These are phyloP conservation scores for Lordiphosa stackelbergi DNA, from an alignment of 1,140 invertebrate species.

Conservation along the genomic window DNA sequence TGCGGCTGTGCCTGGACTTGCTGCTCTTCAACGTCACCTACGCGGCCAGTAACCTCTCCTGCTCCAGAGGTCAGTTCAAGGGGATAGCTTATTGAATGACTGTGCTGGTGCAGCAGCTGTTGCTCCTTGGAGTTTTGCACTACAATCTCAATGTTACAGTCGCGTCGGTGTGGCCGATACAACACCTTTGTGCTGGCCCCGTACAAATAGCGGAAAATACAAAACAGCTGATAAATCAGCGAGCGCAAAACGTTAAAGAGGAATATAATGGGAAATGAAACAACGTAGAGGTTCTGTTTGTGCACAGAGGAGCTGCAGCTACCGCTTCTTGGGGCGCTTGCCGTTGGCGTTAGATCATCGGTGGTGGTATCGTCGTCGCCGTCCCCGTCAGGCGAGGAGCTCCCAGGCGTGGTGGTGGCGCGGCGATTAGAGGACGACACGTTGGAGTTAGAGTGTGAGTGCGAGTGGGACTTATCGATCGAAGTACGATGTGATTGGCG, in stretches of 20 bases:
- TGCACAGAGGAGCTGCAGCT: slow-evolving; percentile 81
- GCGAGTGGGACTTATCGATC: slow-evolving; percentile 49
- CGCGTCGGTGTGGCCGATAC: slow-evolving; percentile 81
- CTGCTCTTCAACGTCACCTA: slow-evolving; percentile 50
- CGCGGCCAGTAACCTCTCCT: background rate
- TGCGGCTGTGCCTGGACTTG: slow-evolving; percentile 35
- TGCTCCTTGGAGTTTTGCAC: slow-evolving; percentile 76
- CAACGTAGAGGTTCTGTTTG: slow-evolving; percentile 90
- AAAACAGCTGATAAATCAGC: slow-evolving; percentile 89
- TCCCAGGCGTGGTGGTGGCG: slow-evolving; percentile 46
- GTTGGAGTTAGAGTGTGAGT: slow-evolving; percentile 27
- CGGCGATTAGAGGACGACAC: slow-evolving; percentile 58
- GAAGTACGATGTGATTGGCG: slow-evolving; percentile 66
- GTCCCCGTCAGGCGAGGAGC: slow-evolving; percentile 65
- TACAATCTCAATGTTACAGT: slow-evolving; percentile 81
- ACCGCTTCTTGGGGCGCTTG: slow-evolving; percentile 37
- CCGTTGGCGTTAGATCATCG: slow-evolving; percentile 65
- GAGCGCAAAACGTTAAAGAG: slow-evolving; percentile 88
- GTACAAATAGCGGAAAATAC: slow-evolving; percentile 90
- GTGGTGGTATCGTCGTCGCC: slow-evolving; percentile 69
- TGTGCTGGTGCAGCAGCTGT: slow-evolving; percentile 35
- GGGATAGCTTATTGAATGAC: slow-evolving; percentile 27
- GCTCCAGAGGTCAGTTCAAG: slow-evolving; percentile 34
- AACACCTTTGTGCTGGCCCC: slow-evolving; percentile 85
- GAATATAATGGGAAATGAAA: slow-evolving; percentile 90